Conservation (phyloP, 2,888 invertebrate species). For the Noctua janthina region DNA sequence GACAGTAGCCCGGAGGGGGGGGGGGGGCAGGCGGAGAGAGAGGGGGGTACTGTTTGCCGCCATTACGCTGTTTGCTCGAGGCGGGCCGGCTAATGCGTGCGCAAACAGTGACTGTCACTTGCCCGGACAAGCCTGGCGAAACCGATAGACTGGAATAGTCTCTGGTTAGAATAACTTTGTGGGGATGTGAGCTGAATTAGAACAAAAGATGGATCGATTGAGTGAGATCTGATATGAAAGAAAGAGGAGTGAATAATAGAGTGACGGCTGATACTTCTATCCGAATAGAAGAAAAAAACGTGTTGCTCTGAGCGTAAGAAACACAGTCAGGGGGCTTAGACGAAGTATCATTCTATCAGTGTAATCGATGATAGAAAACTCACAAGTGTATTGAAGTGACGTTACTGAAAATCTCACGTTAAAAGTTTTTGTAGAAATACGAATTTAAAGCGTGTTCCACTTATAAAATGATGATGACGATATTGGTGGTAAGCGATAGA, state of each 20-base stretch:
- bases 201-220: not conserved
- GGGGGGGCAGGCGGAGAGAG: conserved; percentile 45
- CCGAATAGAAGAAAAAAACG: not conserved
- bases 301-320: not conserved
- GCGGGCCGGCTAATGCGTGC: conserved; percentile 87
- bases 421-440: not conserved
- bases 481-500: not conserved
- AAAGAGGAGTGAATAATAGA: not conserved
- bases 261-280: not conserved
- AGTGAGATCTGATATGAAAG: not conserved
- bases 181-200: no score
- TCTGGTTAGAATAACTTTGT: conserved; percentile 17
- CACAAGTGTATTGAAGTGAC: not conserved
- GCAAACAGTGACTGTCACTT: conserved; percentile 79
- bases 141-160: conserved; percentile 49
- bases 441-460: not conserved
- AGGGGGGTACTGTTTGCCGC: conserved; percentile 82
- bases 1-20: conserved; percentile 69
- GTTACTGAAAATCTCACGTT: not conserved
- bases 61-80: conserved; percentile 86
- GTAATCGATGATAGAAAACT: not conserved
- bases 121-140: conserved; percentile 45
- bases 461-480: not conserved
- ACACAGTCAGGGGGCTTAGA: not conserved
- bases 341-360: not conserved